These are phyloP conservation scores for Silurus lanzhouensis DNA, from an alignment of 2,797 vertebrate species.

Conservation along the genomic window DNA sequence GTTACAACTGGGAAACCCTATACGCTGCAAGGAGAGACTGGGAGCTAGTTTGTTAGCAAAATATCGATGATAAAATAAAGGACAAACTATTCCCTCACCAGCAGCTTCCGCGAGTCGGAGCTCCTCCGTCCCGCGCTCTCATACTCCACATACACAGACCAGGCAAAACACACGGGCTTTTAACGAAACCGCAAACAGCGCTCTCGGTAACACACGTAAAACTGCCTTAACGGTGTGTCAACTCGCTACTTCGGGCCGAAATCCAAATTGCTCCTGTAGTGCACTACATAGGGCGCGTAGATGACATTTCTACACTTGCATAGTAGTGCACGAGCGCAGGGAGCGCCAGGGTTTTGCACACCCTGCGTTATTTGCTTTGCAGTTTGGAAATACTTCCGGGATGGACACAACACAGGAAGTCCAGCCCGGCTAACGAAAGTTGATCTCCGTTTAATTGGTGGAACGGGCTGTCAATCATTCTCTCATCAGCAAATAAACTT, in stretches of 20 bases:
- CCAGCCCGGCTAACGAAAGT: conserved; percentile 35
- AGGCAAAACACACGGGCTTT: conserved; percentile 43
- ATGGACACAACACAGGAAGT: conserved; percentile 56
- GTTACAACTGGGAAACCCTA: background rate
- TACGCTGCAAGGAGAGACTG: conserved; percentile 12
- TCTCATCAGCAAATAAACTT: background rate
- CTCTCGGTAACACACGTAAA: background rate
- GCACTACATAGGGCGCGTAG: background rate
- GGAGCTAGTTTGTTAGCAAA: conserved; percentile 50
- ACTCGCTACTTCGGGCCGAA: conserved; percentile 30
- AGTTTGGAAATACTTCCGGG: conserved; percentile 73
- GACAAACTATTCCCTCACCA: conserved; percentile 66
- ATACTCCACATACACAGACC: conserved; percentile 62
- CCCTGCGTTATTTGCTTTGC: background rate
- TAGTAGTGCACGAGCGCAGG: background rate
- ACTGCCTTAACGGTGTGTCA: conserved; percentile 23
- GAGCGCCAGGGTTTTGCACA: background rate
- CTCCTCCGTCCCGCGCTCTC: conserved; percentile 65
- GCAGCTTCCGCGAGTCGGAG: conserved; percentile 70
- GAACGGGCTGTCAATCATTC: background rate
- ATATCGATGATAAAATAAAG: background rate
- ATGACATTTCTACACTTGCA: background rate
- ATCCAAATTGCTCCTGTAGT: background rate
- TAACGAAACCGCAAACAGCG: conserved; percentile 36
- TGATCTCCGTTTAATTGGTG: conserved; percentile 12